Evolutionary conservation across 2,797 vertebrate species (phyloP), one percentile per base, ranked within the genome.

Genomic region (Chaunax sp.): DNA sequence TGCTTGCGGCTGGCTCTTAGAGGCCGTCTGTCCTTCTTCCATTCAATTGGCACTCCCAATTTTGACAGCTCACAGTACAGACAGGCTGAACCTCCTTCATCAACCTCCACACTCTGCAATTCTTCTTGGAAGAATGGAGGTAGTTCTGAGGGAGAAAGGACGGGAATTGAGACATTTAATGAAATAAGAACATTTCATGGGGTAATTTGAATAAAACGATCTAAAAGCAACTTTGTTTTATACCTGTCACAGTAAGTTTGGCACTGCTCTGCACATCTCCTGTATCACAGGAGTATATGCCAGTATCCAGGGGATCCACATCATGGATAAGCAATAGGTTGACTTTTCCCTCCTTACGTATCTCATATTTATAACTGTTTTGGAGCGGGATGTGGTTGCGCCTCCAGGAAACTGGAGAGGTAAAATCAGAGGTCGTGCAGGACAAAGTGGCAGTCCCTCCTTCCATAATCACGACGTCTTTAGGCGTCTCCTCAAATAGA

Each of bases 21-120:
- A 5, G 67, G 68, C 28, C 95, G 87, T 0, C 83, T 89, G 18
- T 95, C 95, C 82, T 94, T 98, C 80, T 93, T 91, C 97, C 97
- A 98, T 2, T 89, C 81, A 0, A 89, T 82, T 0, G 92, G 83
- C 2, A 90, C 59, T 40, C 88, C 92, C 6, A 83, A 77, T 72
- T 91, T 95, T 50, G 96, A 96, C 47, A 96, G 83, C 79, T 96
- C 94, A 56, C 96, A 97, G 77, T 49, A 88, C 47, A 98, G 84
- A 22, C 90, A 78, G 10, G 89, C 90, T 1, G 83, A 90, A 38
- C 87, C 88, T 46, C 93, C 95, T 66, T 96, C 95, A 70, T 95
- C 93, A 3, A 84, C 79, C 64, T 95, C 94, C 28, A 93, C 77
- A 28, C 90, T 94, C 61, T 91, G 91, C 64, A 97, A 80, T 64